A percentile compares a stretch with the other conserved stretches of the same genome.
Evolutionary conservation across 1,140 invertebrate genomes (phyloP).

Genomic region (Sminthurides bifidus): DNA sequence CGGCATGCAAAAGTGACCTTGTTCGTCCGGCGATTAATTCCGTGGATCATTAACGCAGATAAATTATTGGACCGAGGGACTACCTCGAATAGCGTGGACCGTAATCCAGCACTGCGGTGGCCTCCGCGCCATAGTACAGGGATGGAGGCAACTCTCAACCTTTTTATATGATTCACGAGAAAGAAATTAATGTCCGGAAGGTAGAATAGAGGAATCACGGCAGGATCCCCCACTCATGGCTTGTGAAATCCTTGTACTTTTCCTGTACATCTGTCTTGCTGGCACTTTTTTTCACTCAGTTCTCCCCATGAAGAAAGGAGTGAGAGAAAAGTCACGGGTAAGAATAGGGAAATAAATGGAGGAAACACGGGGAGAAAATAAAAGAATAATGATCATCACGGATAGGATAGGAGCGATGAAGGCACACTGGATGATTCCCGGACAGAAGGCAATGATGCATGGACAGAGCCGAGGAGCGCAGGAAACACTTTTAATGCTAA

Average conservation of each 20-base stretch:
- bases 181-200: constrained; percentile 28
- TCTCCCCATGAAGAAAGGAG: background rate
- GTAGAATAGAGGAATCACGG: constrained; percentile 15
- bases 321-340: too few species aligned
- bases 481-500: constrained; percentile 25
- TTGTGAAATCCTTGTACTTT: constrained; percentile 6
- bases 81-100: too few species aligned
- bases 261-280: background rate
- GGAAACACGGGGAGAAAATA: constrained; percentile 15
- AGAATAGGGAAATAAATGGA: too few species aligned
- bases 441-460: constrained; percentile 17
- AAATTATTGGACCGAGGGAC: too few species aligned
- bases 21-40: too few species aligned
- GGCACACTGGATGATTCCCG: background rate
- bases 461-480: constrained; percentile 3
- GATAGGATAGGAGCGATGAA: background rate
- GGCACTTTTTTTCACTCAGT: background rate
- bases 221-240: constrained; percentile 13
- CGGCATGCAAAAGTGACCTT: too few species aligned
- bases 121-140: too few species aligned
- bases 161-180: too few species aligned
- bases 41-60: too few species aligned
- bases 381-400: constrained; percentile 23
- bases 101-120: too few species aligned
- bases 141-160: too few species aligned